These are phyloP conservation scores for Chelon auratus DNA, from an alignment of 2,797 vertebrate species.

Conservation along the genomic window DNA sequence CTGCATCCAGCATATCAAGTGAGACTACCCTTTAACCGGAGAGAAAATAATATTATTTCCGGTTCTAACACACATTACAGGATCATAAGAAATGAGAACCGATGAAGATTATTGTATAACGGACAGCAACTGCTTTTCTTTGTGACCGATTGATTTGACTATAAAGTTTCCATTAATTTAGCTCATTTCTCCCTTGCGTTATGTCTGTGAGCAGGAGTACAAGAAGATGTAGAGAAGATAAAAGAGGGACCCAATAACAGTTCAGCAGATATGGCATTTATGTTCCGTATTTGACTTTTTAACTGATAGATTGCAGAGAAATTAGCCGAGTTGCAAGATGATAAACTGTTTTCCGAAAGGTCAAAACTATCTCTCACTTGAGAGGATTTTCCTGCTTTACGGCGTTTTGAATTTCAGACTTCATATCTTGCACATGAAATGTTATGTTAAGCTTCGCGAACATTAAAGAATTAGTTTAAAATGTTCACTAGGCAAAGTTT, in stretches of 20 bases:
- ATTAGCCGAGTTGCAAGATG: not conserved
- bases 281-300: not conserved
- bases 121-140: slow-evolving; percentile 6
- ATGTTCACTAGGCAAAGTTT: no score
- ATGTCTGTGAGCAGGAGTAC: not conserved
- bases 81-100: not conserved
- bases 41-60: not conserved
- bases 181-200: not conserved
- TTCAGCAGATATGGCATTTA: not conserved
- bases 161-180: slow-evolving; percentile 27
- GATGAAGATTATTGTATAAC: not conserved
- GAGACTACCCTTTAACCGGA: not conserved
- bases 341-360: no score
- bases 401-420: no score
- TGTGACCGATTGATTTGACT: slow-evolving; percentile 31
- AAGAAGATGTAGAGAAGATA: slow-evolving; percentile 5
- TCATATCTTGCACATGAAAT: no score
- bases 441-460: no score
- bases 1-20: not conserved
- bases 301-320: not conserved
- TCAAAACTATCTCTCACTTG: no score
- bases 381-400: no score
- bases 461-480: no score
- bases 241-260: not conserved
- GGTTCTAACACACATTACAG: slow-evolving; percentile 3